These are phyloP conservation scores for Cybosia mesomella DNA, from an alignment of 2,888 invertebrate genomes.

Conservation along the genomic window DNA sequence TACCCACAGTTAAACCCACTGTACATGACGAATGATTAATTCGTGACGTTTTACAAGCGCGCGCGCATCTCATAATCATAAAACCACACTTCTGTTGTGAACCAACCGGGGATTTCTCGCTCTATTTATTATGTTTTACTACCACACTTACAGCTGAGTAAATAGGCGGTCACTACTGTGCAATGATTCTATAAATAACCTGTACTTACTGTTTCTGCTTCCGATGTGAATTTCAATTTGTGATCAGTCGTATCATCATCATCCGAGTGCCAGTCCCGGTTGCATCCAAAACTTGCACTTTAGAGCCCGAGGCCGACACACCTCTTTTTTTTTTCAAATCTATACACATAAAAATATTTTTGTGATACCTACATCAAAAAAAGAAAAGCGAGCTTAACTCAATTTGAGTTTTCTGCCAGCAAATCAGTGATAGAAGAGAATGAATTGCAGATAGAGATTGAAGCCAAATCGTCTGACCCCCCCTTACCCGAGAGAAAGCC, in stretches of 20 bases:
- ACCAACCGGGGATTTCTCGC: constrained; percentile 68
- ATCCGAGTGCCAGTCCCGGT: neutral
- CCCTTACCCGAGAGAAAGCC: neutral
- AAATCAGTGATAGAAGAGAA: too few species aligned
- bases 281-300: too few species aligned
- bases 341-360: too few species aligned
- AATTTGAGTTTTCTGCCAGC: too few species aligned
- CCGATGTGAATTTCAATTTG: constrained; percentile 47
- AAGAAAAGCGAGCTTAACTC: too few species aligned
- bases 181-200: constrained; percentile 55
- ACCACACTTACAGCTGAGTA: constrained; percentile 67
- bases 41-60: constrained; percentile 59
- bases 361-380: too few species aligned
- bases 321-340: too few species aligned
- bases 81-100: constrained; percentile 66
- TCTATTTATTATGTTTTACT: constrained; percentile 72
- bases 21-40: constrained; percentile 60
- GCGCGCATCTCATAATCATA: constrained; percentile 74
- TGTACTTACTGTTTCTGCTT: constrained; percentile 36
- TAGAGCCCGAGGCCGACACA: neutral
- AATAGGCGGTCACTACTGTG: constrained; percentile 58
- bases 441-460: too few species aligned
- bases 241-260: neutral
- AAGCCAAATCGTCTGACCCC: too few species aligned
- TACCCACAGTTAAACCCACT: constrained; percentile 37